Conservation (phyloP, 23 tunicate species). For the Ascidia mentula region DNA sequence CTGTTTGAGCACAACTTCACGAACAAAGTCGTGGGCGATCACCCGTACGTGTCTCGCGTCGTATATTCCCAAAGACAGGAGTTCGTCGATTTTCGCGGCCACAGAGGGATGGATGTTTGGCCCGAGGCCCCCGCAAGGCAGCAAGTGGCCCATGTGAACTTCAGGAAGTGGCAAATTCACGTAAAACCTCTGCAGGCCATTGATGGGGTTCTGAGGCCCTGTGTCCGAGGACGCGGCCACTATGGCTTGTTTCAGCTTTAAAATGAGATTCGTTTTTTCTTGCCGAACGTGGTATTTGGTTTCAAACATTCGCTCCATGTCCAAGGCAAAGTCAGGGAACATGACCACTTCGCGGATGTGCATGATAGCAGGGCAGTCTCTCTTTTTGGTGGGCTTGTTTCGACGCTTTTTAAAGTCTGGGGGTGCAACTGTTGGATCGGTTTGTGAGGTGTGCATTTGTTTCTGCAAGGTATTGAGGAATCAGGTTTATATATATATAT, state of each 20-base stretch:
- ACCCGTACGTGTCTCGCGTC: conserved; percentile 61
- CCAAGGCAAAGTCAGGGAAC: conserved; percentile 50
- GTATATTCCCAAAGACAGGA: conserved; percentile 45
- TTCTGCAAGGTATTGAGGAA: no score
- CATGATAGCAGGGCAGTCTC: conserved; percentile 67
- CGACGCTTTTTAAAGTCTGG: conserved; percentile 52
- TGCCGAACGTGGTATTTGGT: conserved; percentile 50
- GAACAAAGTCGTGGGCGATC: conserved; percentile 50
- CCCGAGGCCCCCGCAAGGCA: conserved; percentile 61
- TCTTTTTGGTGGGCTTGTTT: conserved; percentile 68
- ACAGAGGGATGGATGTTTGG: conserved; percentile 48
- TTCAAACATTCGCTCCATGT: conserved; percentile 42
- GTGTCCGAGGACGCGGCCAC: neutral
- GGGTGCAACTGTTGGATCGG: conserved; percentile 42
- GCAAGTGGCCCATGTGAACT: conserved; percentile 53
- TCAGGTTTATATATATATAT: no score
- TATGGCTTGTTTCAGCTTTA: conserved; percentile 38
- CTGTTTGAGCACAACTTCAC: conserved; percentile 34
- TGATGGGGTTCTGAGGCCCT: neutral
- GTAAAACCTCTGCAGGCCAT: conserved; percentile 36
- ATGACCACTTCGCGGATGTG: conserved; percentile 63
- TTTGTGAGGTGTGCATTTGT: conserved; percentile 21
- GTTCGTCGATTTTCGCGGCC: conserved; percentile 44
- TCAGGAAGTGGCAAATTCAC: conserved; percentile 61
- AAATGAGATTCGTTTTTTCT: conserved; percentile 36